Conservation (phyloP, 1,140 invertebrate genomes). For the Plodia interpunctella region DNA sequence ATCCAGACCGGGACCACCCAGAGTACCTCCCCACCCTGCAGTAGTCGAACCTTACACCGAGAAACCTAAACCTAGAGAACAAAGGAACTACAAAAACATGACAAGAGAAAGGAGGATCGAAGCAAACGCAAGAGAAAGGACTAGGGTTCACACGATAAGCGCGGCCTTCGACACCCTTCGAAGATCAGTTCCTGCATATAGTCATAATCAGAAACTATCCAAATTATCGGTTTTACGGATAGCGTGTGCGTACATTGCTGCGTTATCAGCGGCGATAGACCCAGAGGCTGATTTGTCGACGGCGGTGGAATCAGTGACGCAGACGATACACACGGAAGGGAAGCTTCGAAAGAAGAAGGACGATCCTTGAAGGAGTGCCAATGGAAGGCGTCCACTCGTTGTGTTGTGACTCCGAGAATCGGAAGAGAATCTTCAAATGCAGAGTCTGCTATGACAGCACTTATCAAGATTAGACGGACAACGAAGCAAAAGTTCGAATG, state of each 20-base stretch:
- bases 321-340: constrained; percentile 94
- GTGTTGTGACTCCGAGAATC: not conserved
- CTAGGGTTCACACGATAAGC: constrained; percentile 95
- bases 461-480: not conserved
- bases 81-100: constrained; percentile 97
- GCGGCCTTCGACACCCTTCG: constrained; percentile 95
- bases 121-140: constrained; percentile 94
- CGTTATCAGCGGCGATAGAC: constrained; percentile 84
- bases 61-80: constrained; percentile 77
- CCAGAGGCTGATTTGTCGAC: constrained; percentile 82
- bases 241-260: constrained; percentile 93
- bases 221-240: constrained; percentile 94
- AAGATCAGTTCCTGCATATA: constrained; percentile 90
- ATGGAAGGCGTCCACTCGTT: constrained; percentile 11
- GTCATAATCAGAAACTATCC: constrained; percentile 94
- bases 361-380: constrained; percentile 70
- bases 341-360: constrained; percentile 92
- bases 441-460: not conserved
- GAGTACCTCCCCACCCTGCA: constrained; percentile 78
- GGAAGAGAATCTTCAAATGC: not conserved
- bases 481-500: too few relatives aligned
- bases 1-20: constrained; percentile 46
- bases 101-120: constrained; percentile 93
- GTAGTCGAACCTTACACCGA: constrained; percentile 56
- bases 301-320: constrained; percentile 90